phyloP scores from a whole-genome alignment of 1,140 invertebrate genomes.

The Mercenaria mercenaria region DNA sequence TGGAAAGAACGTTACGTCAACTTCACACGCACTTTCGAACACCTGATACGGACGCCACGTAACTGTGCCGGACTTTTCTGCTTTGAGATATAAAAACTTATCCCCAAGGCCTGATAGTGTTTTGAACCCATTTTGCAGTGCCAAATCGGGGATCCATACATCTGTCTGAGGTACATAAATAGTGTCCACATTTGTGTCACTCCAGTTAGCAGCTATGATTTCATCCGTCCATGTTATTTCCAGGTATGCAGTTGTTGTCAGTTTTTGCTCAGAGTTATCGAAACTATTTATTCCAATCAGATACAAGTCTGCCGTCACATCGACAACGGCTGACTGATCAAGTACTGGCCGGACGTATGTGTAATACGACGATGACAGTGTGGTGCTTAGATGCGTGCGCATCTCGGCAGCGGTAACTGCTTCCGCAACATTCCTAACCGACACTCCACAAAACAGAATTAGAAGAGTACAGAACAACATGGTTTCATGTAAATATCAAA shows the following conservation, averaged over 20 bases:
- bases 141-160: constrained; percentile 68
- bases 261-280: constrained; percentile 63
- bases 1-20: constrained; percentile 98
- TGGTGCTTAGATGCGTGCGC: constrained; percentile 23
- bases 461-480: background rate
- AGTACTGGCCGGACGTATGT: constrained; percentile 43
- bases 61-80: constrained; percentile 15
- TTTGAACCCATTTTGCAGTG: constrained; percentile 67
- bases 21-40: constrained; percentile 99
- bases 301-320: constrained; percentile 44
- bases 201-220: constrained; percentile 30
- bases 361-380: constrained; percentile 24
- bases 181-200: background rate
- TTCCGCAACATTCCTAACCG: background rate
- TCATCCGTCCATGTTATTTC: constrained; percentile 68
- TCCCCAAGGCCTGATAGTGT: constrained; percentile 56
- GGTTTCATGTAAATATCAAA: too few relatives aligned
- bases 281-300: constrained; percentile 62
- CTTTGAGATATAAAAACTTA: constrained; percentile 46
- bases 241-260: constrained; percentile 66
- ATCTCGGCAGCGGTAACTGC: background rate
- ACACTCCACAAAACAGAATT: background rate
- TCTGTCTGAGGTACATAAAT: constrained; percentile 60
- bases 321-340: constrained; percentile 21
- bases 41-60: constrained; percentile 85